Evolutionary conservation across 1,140 invertebrate species (phyloP).

Genomic region (Bombus sibiricus): DNA sequence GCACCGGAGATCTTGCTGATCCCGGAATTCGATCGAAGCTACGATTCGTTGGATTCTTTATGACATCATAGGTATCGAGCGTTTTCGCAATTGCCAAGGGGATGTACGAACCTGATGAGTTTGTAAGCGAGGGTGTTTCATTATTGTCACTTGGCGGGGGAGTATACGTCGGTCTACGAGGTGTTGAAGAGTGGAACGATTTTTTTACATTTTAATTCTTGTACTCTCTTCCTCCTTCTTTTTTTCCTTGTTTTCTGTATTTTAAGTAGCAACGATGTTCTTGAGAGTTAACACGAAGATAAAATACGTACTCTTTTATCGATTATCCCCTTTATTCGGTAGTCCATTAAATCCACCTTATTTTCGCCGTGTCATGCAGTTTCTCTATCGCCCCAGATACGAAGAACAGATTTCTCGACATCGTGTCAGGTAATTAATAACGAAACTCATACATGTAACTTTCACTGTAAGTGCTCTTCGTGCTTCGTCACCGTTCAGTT

Average conservation of each 20-base stretch:
- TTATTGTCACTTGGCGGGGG: background rate
- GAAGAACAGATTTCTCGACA: background rate
- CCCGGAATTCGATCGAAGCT: conserved; percentile 4
- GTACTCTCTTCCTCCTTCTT: rapidly evolving
- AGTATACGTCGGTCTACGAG: too few relatives aligned
- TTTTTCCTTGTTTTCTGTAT: background rate
- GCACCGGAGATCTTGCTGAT: conserved; percentile 29
- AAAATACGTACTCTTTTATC: too few relatives aligned
- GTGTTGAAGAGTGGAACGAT: too few relatives aligned
- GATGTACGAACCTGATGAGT: background rate
- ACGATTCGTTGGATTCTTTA: conserved; percentile 26
- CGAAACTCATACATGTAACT: background rate
- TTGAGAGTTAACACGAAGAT: background rate
- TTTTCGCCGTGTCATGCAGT: background rate
- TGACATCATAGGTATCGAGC: background rate
- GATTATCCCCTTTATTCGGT: background rate
- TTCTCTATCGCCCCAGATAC: background rate
- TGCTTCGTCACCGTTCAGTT: background rate
- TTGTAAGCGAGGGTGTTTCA: background rate
- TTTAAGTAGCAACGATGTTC: background rate
- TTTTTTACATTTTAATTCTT: too few relatives aligned
- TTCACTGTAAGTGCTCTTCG: background rate
- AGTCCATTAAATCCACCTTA: background rate
- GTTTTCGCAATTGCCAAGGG: background rate
- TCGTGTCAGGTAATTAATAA: conserved; percentile 1